A percentile compares a stretch with the other conserved stretches of the same genome.
Evolutionary conservation across 2,888 invertebrate genomes (phyloP).

Genomic region (Brenthis ino): DNA sequence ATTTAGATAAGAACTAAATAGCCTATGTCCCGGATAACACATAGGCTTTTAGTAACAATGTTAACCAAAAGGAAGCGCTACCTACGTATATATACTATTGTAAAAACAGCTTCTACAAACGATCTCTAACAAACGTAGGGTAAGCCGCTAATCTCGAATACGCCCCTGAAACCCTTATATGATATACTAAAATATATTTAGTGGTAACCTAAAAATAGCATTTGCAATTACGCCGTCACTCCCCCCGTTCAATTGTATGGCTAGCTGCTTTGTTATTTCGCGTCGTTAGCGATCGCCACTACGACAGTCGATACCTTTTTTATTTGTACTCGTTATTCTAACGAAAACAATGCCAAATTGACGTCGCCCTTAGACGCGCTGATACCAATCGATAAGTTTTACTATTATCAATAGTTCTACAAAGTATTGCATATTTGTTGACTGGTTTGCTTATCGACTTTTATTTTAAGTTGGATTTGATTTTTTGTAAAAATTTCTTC

Average conservation of each 20-base stretch:
- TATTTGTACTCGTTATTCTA: slow-evolving; percentile 50
- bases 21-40: too few species aligned
- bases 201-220: slow-evolving; percentile 16
- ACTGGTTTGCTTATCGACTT: too few species aligned
- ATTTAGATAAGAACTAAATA: too few species aligned
- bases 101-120: too few species aligned
- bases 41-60: too few species aligned
- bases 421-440: not conserved
- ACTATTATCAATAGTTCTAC: not conserved
- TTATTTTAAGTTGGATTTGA: too few species aligned
- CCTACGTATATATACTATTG: too few species aligned
- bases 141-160: too few species aligned
- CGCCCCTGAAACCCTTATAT: too few species aligned
- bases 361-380: slow-evolving; percentile 40
- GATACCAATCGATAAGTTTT: slow-evolving; percentile 27
- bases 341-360: slow-evolving; percentile 48
- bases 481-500: too few species aligned
- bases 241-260: not conserved
- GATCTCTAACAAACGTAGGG: too few species aligned
- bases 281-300: slow-evolving; percentile 36
- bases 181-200: not conserved
- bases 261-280: slow-evolving; percentile 33
- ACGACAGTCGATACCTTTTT: slow-evolving; percentile 46
- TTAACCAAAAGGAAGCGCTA: too few species aligned
- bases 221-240: slow-evolving; percentile 20